phyloP scores from a whole-genome alignment of 2,888 invertebrate genomes.

The Patella caerulea region DNA sequence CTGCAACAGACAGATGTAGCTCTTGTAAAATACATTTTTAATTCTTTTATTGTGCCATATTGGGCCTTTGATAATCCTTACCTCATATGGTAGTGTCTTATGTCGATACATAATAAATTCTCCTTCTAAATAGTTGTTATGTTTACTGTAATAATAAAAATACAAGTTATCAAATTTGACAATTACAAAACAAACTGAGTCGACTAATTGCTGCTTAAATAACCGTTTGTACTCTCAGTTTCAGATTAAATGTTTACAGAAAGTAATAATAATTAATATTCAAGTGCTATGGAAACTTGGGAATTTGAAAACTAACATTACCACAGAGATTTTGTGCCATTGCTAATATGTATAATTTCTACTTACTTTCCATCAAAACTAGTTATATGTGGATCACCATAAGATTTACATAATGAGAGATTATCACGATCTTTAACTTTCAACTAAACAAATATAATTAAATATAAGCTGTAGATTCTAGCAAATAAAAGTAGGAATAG shows the following conservation, averaged over 20 bases:
- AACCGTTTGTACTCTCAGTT: background rate
- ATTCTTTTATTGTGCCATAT: no score
- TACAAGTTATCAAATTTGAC: background rate
- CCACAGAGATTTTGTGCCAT: no score
- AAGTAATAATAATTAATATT: no score
- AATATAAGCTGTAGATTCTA: no score
- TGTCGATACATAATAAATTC: slow-evolving; percentile 62
- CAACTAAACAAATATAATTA: slow-evolving; percentile 31
- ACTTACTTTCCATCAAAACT: slow-evolving; percentile 62
- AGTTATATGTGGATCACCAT: slow-evolving; percentile 48
- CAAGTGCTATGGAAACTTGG: no score
- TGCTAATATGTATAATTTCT: no score
- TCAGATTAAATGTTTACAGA: no score
- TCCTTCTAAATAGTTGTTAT: slow-evolving; percentile 55
- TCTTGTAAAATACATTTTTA: no score
- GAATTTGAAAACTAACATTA: no score
- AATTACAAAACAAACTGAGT: background rate
- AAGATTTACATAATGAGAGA: slow-evolving; percentile 46
- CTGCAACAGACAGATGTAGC: no score
- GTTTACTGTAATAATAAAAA: slow-evolving; percentile 41
- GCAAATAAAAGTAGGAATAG: no score
- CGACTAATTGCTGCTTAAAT: background rate
- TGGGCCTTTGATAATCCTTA: slow-evolving; percentile 29
- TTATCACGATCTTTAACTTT: slow-evolving; percentile 43
- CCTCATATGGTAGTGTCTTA: slow-evolving; percentile 55